Percentiles rank a stretch among this genome's conserved stretches.
Conservation (phyloP, 1,140 invertebrate species). For the Cherax destructor region DNA sequence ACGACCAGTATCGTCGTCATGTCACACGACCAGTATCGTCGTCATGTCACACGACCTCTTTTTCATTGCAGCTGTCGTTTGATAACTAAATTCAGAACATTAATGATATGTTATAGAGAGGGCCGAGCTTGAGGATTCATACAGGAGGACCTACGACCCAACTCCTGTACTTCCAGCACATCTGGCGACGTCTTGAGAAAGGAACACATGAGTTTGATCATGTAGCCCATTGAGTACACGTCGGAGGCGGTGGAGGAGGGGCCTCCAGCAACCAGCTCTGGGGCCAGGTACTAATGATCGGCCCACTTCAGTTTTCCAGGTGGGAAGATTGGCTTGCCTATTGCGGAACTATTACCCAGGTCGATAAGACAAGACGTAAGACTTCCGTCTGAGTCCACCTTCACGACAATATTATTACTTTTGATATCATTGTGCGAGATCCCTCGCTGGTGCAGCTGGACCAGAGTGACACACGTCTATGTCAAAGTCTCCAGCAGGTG, state of each 20-base stretch:
- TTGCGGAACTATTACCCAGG: not conserved
- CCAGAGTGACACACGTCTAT: not conserved
- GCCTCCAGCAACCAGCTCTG: conserved; percentile 5
- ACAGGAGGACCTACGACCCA: no score
- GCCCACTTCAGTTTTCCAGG: not conserved
- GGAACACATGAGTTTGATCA: not conserved
- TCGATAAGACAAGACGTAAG: not conserved
- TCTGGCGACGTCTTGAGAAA: no score
- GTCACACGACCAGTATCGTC: no score
- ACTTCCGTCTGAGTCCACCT: not conserved
- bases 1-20: no score
- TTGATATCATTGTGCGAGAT: conserved; percentile 23
- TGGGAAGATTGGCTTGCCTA: not conserved
- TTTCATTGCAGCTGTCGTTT: no score
- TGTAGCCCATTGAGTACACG: conserved; percentile 21
- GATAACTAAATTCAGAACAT: no score
- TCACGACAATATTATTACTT: conserved; percentile 12
- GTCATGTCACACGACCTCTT: no score
- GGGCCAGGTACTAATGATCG: conserved; percentile 3
- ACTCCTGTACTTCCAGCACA: no score
- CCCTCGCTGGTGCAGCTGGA: not conserved
- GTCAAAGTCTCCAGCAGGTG: not conserved
- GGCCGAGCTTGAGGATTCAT: no score
- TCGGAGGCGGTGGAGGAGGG: conserved; percentile 3
- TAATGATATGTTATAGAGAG: no score